Evolutionary conservation across 1,140 invertebrate genomes (phyloP).

Genomic region (Dendrolimus kikuchii): DNA sequence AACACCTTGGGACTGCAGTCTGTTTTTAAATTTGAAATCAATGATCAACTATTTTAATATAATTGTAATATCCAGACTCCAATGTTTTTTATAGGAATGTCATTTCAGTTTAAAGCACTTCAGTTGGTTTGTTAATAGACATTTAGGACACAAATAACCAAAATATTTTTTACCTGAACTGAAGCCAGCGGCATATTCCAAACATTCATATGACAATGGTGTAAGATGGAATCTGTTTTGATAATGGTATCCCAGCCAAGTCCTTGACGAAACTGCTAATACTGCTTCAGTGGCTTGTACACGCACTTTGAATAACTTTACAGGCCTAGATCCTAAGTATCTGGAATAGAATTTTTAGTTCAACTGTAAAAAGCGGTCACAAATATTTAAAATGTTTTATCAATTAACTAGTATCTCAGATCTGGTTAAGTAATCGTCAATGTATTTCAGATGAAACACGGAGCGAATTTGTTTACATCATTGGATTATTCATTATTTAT

Average conservation of each 20-base stretch:
- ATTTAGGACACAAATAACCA: no score
- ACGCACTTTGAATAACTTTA: constrained; percentile 95
- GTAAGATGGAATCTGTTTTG: constrained; percentile 98
- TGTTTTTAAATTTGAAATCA: no score
- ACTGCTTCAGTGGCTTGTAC: constrained; percentile 98
- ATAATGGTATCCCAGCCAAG: constrained; percentile 99
- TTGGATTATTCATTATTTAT: constrained; percentile 18
- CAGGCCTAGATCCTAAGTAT: constrained; percentile 94
- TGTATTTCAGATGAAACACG: constrained; percentile 62
- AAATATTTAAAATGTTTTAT: background rate
- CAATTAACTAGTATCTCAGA: constrained; percentile 32
- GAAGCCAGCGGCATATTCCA: constrained; percentile 98
- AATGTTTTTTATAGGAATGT: background rate
- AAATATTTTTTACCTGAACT: constrained; percentile 77
- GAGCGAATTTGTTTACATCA: constrained; percentile 59
- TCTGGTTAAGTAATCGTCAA: constrained; percentile 65
- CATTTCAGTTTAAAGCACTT: no score
- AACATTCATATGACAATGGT: constrained; percentile 94
- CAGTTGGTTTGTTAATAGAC: no score
- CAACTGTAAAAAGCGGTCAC: background rate
- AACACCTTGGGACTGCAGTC: no score
- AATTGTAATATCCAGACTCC: background rate
- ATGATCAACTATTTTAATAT: no score
- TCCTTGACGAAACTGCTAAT: constrained; percentile 96
- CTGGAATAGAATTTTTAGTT: constrained; percentile 27